Conservation (phyloP, 1,140 invertebrate species). For the Conus betulinus region DNA sequence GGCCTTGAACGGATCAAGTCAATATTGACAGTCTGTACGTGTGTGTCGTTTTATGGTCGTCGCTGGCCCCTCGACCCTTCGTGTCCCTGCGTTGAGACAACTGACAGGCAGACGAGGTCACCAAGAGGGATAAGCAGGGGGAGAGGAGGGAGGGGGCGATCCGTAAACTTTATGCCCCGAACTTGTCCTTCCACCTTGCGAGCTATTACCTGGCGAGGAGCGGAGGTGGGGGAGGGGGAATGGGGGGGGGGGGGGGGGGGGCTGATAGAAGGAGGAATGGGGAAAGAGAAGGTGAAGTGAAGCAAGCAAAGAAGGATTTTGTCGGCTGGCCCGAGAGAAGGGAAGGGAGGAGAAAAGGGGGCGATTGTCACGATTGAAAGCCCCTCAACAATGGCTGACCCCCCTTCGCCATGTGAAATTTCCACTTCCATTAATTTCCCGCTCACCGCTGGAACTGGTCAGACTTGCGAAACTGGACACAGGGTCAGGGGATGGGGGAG, state of each 20-base stretch:
- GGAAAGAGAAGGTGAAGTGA: background rate
- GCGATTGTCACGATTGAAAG: slow-evolving; percentile 7
- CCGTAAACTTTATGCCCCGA: background rate
- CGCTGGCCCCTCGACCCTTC: background rate
- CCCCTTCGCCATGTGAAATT: background rate
- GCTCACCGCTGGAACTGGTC: background rate
- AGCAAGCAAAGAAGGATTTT: background rate
- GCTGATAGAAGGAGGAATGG: background rate
- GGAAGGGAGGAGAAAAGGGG: background rate
- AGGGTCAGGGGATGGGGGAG: background rate
- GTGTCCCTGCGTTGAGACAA: too few relatives aligned
- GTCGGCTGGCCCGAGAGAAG: background rate
- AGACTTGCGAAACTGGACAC: slow-evolving; percentile 16
- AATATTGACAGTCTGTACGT: background rate
- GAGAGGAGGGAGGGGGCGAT: too few relatives aligned
- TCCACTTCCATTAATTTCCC: slow-evolving; percentile 22
- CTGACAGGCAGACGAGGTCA: too few relatives aligned
- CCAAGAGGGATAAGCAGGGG: too few relatives aligned
- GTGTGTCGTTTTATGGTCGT: background rate
- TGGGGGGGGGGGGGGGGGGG: background rate
- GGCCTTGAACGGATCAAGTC: background rate
- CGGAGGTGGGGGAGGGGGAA: background rate
- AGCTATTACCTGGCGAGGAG: background rate
- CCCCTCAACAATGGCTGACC: background rate
- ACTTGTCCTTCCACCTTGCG: too few relatives aligned